Evolutionary conservation across 2,888 invertebrate species (phyloP).

Genomic region (Clistopyga incitator): DNA sequence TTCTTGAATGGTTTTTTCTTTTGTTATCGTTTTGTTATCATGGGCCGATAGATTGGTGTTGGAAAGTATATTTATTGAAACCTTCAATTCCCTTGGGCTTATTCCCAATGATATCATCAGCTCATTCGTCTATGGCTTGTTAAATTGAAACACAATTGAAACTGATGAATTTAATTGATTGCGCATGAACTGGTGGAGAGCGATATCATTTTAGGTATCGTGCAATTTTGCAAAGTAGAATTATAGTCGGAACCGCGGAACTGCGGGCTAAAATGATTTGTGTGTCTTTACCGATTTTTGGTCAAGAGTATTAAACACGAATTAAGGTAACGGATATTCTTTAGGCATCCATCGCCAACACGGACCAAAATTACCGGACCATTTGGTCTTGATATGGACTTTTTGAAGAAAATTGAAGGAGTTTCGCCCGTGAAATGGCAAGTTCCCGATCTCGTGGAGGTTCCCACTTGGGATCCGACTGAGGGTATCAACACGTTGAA

Average conservation of each 20-base stretch:
- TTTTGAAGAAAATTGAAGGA: constrained; percentile 89
- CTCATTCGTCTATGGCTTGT: background rate
- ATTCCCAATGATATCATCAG: background rate
- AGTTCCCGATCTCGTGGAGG: constrained; percentile 83
- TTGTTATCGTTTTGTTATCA: constrained; percentile 51
- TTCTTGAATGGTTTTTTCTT: constrained; percentile 60
- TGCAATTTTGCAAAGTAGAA: background rate
- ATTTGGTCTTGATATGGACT: constrained; percentile 91
- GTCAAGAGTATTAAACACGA: background rate
- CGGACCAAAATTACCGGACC: constrained; percentile 87
- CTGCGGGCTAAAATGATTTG: background rate
- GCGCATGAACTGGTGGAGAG: constrained; percentile 28
- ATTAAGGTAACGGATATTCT: background rate
- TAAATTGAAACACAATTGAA: background rate
- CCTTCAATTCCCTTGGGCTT: background rate
- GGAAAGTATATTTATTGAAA: constrained; percentile 33
- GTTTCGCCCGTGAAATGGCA: constrained; percentile 81
- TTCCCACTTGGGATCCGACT: constrained; percentile 76
- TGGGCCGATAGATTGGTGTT: constrained; percentile 68
- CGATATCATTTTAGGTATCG: constrained; percentile 8
- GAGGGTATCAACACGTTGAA: constrained; percentile 74
- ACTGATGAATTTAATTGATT: background rate
- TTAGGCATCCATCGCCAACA: constrained; percentile 74
- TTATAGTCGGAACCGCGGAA: too few species aligned
- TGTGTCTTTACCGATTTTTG: background rate